Evolutionary conservation across 2,888 invertebrate species (phyloP), one percentile per base, ranked within the genome.

Genomic region (Ditula angustiorana): DNA sequence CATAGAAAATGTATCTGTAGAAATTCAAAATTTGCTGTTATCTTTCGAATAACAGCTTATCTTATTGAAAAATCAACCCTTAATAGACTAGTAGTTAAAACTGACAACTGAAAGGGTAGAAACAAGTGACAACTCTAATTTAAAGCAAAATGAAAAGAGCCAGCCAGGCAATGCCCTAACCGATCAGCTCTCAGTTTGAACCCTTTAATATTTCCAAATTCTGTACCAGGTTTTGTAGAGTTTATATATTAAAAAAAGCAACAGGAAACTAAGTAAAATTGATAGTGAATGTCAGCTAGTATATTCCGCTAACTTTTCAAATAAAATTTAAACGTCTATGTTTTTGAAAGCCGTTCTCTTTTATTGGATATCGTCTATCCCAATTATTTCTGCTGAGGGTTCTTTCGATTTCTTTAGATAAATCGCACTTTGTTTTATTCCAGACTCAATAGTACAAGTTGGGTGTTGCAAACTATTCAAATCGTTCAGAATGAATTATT

Each of bases 141-240:
- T 19, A 8, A 2, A 44, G 2, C 8, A 1, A 30, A 28, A 11
- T 19, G 10, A 16, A 50, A 5, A 30, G 11, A 19, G 30, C 49
- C 7, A 50, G 50, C 5, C 30, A 30, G 19, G 8, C 50, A 50
- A 50, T 19, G 50, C 19, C n/a, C 16, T 30, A n/a, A 2, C 11
- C 2, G 11, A 1, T 16, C 11, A 5, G 11, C 30, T n/a, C 19
- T 50, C 16, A 50, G 16, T 11, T 5, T 19, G 11, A 50, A 24
- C 10, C 26, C 13, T 28, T 13, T 49, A 44, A 21, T 23, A 49
- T 19, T 50, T 50, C 28, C 30, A 16, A 49, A 30, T 50, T 50
- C 2, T 30, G 30, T 50, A 10, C 28, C 16, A 30, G 19, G 16
- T 50, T 28, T 50, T 13, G 11, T 37, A 16, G 35, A 37, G 13